Evolutionary conservation across 1,140 invertebrate genomes (phyloP).

Genomic region (Leptinotarsa undecemlineata): DNA sequence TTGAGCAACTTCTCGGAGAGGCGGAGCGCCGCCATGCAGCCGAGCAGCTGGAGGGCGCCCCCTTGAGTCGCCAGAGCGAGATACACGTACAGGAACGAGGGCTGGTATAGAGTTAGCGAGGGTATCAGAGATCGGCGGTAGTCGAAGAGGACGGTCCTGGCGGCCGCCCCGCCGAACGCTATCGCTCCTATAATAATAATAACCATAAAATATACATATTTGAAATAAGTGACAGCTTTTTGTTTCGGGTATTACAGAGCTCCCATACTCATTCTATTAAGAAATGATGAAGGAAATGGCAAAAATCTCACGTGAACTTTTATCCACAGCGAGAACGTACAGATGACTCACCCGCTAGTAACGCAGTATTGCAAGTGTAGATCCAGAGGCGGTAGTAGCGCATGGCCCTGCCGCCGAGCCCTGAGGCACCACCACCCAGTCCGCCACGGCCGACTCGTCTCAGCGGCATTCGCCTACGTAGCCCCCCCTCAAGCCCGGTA

Average conservation of each 20-base stretch:
- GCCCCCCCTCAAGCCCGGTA: slow-evolving; percentile 55
- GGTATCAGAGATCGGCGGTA: slow-evolving; percentile 69
- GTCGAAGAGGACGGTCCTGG: slow-evolving; percentile 71
- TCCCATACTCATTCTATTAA: too few species aligned
- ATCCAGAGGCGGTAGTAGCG: slow-evolving; percentile 90
- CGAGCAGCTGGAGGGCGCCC: slow-evolving; percentile 72
- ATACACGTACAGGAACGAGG: slow-evolving; percentile 83
- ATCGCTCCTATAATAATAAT: slow-evolving; percentile 58
- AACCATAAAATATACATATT: too few species aligned
- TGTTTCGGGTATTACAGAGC: too few species aligned
- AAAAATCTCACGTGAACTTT: too few species aligned
- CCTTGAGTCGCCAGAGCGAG: slow-evolving; percentile 74
- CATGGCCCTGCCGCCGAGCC: slow-evolving; percentile 53
- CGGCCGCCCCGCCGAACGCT: slow-evolving; percentile 77
- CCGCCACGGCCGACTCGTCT: slow-evolving; percentile 55
- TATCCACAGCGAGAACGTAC: too few species aligned
- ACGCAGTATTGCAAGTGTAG: slow-evolving; percentile 86
- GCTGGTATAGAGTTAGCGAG: slow-evolving; percentile 74
- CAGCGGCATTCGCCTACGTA: slow-evolving; percentile 60
- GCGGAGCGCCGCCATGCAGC: slow-evolving; percentile 77
- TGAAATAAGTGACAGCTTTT: too few species aligned
- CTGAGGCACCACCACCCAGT: slow-evolving; percentile 37
- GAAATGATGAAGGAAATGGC: too few species aligned
- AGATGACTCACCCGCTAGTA: slow-evolving; percentile 66
- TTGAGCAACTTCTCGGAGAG: slow-evolving; percentile 81